Conservation (phyloP, 2,113 vertebrate genomes). For the Rhabdornis inornatus region DNA sequence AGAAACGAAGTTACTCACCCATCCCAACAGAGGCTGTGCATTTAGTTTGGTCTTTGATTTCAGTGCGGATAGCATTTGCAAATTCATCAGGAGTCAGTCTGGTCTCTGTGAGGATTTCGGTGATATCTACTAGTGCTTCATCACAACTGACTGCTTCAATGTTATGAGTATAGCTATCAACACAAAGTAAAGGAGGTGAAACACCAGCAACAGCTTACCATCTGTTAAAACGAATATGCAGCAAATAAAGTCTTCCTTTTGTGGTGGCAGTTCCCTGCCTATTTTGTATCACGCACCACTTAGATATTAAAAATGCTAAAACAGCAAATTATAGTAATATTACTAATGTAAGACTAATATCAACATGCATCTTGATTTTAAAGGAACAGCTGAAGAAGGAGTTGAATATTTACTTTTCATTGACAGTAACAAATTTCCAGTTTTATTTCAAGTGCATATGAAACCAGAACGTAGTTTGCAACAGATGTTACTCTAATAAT, state of each 20-base stretch:
- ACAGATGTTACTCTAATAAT: not conserved
- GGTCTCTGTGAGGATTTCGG: conserved; percentile 86
- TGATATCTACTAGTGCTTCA: conserved; percentile 90
- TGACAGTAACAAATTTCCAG: not conserved
- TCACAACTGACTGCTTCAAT: conserved; percentile 98
- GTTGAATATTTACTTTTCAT: not conserved
- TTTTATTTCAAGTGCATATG: not conserved
- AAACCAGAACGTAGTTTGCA: not conserved
- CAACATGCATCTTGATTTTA: not conserved
- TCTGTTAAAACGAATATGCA: conserved; percentile 27
- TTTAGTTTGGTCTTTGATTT: conserved; percentile 89
- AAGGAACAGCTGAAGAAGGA: not conserved
- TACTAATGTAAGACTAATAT: not conserved
- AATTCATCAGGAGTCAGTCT: conserved; percentile 84
- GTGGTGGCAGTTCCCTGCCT: not conserved
- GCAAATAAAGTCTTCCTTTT: conserved; percentile 41
- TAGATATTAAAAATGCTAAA: not conserved
- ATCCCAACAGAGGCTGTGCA: conserved; percentile 95
- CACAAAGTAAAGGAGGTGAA: conserved; percentile 66
- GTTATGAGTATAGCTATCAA: conserved; percentile 89
- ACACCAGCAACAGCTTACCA: conserved; percentile 41
- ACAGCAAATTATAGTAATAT: not conserved
- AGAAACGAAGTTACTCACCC: conserved; percentile 75
- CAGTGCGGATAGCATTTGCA: conserved; percentile 83
- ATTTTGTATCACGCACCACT: not conserved